Percentiles rank a stretch among this genome's conserved stretches.
Conservation (phyloP, 2,888 invertebrate genomes). For the Acleris cristana region DNA sequence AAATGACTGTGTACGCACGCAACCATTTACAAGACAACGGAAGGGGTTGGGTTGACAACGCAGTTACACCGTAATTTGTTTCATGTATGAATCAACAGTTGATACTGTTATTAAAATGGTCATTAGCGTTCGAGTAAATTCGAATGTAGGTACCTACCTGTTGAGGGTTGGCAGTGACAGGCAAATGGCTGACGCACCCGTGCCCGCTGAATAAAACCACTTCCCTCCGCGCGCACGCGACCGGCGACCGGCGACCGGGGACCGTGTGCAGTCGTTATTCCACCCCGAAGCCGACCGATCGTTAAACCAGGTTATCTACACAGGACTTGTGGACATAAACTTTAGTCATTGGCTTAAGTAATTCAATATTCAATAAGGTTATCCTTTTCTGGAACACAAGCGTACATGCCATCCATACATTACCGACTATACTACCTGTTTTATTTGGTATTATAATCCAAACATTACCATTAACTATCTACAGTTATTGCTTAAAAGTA, state of each 20-base stretch:
- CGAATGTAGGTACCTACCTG: conserved; percentile 31
- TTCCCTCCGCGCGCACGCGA: conserved; percentile 29
- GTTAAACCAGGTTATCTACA: conserved; percentile 43
- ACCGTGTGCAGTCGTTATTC: conserved; percentile 36
- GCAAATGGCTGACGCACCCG: conserved; percentile 37
- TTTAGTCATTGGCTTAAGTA: neutral
- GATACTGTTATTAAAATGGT: conserved; percentile 30
- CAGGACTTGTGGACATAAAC: conserved; percentile 17
- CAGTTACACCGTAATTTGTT: conserved; percentile 14
- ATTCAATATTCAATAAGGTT: conserved; percentile 11
- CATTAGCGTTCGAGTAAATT: conserved; percentile 29
- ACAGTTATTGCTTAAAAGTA: no score
- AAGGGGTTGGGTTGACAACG: conserved; percentile 8
- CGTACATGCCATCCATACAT: no score
- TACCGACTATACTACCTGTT: no score
- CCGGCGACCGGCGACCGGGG: conserved; percentile 25
- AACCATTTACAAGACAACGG: no score
- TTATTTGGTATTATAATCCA: no score
- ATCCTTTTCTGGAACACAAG: neutral
- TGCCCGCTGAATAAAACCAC: conserved; percentile 32
- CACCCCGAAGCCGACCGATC: conserved; percentile 44
- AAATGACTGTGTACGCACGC: no score
- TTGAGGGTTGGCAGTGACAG: conserved; percentile 36
- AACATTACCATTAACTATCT: no score
- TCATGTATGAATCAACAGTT: conserved; percentile 33